These are phyloP conservation scores for Tetragonisca angustula DNA, from an alignment of 2,888 invertebrate genomes.

Conservation along the genomic window DNA sequence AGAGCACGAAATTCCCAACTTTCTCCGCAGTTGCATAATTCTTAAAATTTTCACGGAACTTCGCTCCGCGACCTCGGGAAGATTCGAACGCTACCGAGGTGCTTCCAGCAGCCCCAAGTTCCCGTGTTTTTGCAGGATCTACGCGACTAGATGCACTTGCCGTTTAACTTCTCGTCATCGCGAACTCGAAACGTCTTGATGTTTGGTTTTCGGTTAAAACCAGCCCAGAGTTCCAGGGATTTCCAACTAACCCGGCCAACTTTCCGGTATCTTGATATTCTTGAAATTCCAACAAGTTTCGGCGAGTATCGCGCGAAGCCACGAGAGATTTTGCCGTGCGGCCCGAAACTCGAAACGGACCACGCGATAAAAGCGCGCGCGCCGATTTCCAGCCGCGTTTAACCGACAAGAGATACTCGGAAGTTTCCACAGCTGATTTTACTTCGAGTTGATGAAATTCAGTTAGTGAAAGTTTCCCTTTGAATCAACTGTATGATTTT, in stretches of 20 bases:
- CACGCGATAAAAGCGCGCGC: too few species aligned
- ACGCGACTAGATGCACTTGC: constrained; percentile 9
- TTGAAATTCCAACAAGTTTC: constrained; percentile 30
- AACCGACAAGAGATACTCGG: neutral
- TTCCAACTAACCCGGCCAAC: constrained; percentile 23
- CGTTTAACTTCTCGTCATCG: constrained; percentile 37
- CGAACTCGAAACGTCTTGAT: constrained; percentile 27
- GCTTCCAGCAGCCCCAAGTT: neutral
- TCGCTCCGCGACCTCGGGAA: neutral
- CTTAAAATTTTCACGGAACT: neutral
- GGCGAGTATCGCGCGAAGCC: neutral
- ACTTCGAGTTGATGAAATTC: too few species aligned
- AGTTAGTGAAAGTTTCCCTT: too few species aligned
- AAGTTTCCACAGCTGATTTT: too few species aligned
- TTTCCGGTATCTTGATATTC: constrained; percentile 34
- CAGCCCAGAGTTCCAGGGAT: constrained; percentile 24
- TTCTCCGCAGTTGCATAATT: neutral
- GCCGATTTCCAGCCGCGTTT: neutral
- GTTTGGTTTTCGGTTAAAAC: constrained; percentile 27
- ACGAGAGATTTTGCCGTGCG: neutral
- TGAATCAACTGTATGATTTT: too few species aligned
- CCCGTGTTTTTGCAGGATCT: neutral
- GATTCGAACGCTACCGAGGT: neutral
- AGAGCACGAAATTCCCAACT: neutral
- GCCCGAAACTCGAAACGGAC: neutral